Evolutionary conservation across 2,888 invertebrate species (phyloP).

Genomic region (Iphiclides podalirius): DNA sequence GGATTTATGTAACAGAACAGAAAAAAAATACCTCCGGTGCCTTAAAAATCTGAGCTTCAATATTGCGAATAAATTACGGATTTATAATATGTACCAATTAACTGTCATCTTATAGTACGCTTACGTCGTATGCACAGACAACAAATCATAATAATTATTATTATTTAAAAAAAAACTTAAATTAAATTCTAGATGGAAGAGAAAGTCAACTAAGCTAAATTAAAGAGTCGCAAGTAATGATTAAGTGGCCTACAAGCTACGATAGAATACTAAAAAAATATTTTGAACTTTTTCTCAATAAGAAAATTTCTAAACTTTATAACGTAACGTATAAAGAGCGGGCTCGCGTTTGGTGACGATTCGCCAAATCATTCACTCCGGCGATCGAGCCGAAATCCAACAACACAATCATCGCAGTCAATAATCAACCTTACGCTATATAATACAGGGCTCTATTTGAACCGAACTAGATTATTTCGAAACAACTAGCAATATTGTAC

Average conservation of each 20-base stretch:
- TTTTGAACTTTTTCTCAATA: constrained; percentile 44
- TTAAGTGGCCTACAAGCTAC: constrained; percentile 47
- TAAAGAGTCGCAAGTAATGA: constrained; percentile 42
- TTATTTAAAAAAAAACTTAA: constrained; percentile 60
- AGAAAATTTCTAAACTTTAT: constrained; percentile 24
- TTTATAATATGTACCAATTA: constrained; percentile 19
- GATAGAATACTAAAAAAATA: constrained; percentile 52
- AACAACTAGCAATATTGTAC: constrained; percentile 59
- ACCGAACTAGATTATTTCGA: constrained; percentile 33
- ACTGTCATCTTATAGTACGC: constrained; percentile 10
- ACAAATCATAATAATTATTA: constrained; percentile 54
- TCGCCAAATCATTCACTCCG: no score
- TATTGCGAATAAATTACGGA: constrained; percentile 54
- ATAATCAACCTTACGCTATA: constrained; percentile 57
- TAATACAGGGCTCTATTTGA: constrained; percentile 49
- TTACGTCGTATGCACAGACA: constrained; percentile 48
- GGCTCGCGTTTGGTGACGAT: no score
- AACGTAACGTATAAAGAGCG: constrained; percentile 4
- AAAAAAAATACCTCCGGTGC: constrained; percentile 41
- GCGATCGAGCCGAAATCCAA: constrained; percentile 7
- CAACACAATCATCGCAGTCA: constrained; percentile 32
- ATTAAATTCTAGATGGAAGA: constrained; percentile 71
- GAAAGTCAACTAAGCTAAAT: constrained; percentile 70
- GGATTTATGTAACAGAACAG: constrained; percentile 44
- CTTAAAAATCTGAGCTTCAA: constrained; percentile 47